Percentiles rank a stretch among this genome's conserved stretches.
Evolutionary conservation across 1,140 invertebrate genomes (phyloP).

Genomic region (Elymnias hypermnestra): DNA sequence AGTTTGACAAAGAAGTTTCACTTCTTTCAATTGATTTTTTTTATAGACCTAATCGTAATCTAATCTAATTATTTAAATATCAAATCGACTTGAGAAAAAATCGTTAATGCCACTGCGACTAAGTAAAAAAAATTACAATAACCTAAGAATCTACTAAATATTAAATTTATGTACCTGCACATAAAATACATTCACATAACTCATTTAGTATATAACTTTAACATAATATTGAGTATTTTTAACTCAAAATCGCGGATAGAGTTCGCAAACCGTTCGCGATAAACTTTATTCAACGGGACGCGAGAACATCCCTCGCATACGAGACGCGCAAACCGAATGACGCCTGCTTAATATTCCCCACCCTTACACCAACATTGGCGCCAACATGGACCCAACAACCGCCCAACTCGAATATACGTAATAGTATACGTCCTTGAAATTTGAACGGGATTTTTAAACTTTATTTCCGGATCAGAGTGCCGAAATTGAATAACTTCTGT

Average conservation of each 20-base stretch:
- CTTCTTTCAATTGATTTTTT: no score
- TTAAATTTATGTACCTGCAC: constrained; percentile 10
- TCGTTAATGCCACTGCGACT: no score
- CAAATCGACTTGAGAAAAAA: no score
- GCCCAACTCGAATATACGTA: background rate
- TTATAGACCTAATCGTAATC: no score
- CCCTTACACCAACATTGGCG: constrained; percentile 10
- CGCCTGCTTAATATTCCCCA: constrained; percentile 1
- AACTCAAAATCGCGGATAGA: background rate
- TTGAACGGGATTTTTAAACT: constrained; percentile 10
- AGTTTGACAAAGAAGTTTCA: no score
- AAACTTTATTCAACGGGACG: constrained; percentile 19
- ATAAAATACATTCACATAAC: constrained; percentile 16
- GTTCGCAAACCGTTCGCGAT: constrained; percentile 10
- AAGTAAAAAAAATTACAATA: no score
- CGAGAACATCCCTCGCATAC: constrained; percentile 9
- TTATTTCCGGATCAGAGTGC: constrained; percentile 13
- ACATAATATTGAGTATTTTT: background rate
- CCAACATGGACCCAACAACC: constrained; percentile 6
- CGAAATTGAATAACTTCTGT: constrained; percentile 20
- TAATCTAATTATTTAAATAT: no score
- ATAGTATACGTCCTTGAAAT: constrained; percentile 13
- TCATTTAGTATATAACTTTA: background rate
- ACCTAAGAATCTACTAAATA: background rate
- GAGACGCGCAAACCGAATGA: constrained; percentile 10